A percentile compares a stretch with the other conserved stretches of the same genome.
These are phyloP conservation scores for Chrysocyon brachyurus DNA, from an alignment of 2,797 vertebrate genomes.

Conservation along the genomic window DNA sequence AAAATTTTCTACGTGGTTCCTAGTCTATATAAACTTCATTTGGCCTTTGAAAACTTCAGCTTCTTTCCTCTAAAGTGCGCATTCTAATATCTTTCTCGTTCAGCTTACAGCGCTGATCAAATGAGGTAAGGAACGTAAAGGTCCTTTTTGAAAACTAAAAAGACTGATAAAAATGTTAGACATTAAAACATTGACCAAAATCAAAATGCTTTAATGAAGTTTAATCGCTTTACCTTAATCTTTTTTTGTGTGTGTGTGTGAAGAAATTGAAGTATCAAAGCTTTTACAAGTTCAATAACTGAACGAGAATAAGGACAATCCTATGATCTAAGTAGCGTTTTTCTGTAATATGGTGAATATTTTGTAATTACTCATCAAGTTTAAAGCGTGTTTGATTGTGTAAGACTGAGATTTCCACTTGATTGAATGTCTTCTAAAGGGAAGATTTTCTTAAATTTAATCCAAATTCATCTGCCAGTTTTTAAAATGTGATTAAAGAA, in stretches of 20 bases:
- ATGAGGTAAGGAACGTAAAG: neutral
- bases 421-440: slow-evolving; percentile 38
- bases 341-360: neutral
- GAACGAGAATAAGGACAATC: neutral
- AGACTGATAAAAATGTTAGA: neutral
- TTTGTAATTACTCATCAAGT: slow-evolving; percentile 36
- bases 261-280: neutral
- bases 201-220: neutral
- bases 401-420: slow-evolving; percentile 37
- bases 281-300: neutral
- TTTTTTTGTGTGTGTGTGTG: neutral
- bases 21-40: neutral
- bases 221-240: neutral
- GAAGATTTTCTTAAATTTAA: slow-evolving; percentile 53
- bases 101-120: neutral
- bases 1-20: neutral
- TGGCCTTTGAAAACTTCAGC: neutral
- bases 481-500: slow-evolving; percentile 37
- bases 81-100: neutral
- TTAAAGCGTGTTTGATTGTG: slow-evolving; percentile 21
- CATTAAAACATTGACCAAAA: neutral
- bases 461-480: slow-evolving; percentile 7
- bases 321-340: neutral
- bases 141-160: slow-evolving; percentile 1
- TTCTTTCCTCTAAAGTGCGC: neutral